Evolutionary conservation across 2,888 invertebrate species (phyloP).

Genomic region (Crocallis elinguaria): DNA sequence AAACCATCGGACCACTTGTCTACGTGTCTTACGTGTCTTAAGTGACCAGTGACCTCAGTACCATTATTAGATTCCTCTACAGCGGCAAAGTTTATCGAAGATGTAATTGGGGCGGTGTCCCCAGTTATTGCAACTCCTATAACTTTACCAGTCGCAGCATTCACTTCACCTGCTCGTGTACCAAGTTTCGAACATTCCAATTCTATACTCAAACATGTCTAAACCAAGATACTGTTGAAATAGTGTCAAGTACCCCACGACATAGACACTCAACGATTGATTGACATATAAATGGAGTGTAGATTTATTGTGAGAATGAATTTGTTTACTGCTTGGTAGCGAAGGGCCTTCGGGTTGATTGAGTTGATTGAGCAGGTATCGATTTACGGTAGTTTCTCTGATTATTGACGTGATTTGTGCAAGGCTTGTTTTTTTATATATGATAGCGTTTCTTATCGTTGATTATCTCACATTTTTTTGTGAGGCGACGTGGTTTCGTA

Average conservation of each 20-base stretch:
- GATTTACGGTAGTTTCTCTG: conserved; percentile 9
- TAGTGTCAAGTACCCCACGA: conserved; percentile 25
- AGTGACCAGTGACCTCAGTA: no score
- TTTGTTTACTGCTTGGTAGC: conserved; percentile 24
- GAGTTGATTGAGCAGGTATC: conserved; percentile 18
- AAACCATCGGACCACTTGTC: no score
- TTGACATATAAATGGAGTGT: conserved; percentile 28
- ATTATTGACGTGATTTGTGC: not conserved
- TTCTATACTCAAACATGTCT: not conserved
- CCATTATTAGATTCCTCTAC: no score
- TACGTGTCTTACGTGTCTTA: no score
- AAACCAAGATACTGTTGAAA: not conserved
- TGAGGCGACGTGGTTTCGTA: no score
- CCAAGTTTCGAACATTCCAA: conserved; percentile 6
- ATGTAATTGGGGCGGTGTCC: no score
- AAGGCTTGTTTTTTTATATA: not conserved
- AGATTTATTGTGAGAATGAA: conserved; percentile 21
- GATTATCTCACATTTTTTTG: no score
- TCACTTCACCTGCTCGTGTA: not conserved
- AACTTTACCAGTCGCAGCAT: not conserved
- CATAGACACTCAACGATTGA: conserved; percentile 17
- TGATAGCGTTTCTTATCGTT: no score
- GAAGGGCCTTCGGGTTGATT: conserved; percentile 17
- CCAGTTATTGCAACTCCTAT: no score
- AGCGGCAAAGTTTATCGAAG: no score